These are phyloP conservation scores for Leguminivora glycinivorella DNA, from an alignment of 1,140 invertebrate genomes.

Conservation along the genomic window DNA sequence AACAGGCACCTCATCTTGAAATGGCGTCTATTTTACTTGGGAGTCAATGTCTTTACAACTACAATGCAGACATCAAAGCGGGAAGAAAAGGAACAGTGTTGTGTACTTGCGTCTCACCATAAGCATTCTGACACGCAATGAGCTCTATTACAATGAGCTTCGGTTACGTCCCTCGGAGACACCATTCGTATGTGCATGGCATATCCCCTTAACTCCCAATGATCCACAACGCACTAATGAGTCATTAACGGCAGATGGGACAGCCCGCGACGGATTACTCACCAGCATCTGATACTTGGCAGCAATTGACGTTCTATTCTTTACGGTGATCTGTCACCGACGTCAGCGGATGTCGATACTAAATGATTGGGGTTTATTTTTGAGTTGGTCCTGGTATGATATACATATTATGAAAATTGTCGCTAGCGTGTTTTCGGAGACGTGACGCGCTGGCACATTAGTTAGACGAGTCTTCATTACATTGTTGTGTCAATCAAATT, in stretches of 20 bases:
- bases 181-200: not conserved
- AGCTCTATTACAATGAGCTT: not conserved
- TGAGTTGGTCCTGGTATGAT: slow-evolving; percentile 1
- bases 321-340: slow-evolving; percentile 5
- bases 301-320: slow-evolving; percentile 6
- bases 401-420: not conserved
- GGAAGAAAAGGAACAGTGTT: too few species aligned
- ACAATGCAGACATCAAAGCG: too few species aligned
- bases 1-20: too few species aligned
- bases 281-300: slow-evolving; percentile 7
- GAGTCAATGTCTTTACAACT: not conserved
- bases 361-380: not conserved
- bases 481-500: not conserved
- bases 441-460: not conserved
- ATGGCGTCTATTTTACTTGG: not conserved
- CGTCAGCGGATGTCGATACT: slow-evolving; percentile 11
- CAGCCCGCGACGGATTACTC: slow-evolving; percentile 8
- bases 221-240: slow-evolving; percentile 8
- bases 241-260: slow-evolving; percentile 11
- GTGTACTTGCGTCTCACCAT: not conserved
- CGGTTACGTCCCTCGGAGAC: not conserved
- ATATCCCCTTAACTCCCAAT: not conserved
- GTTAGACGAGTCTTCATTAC: not conserved
- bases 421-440: not conserved
- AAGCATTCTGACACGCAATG: not conserved